Evolutionary conservation across 2,113 vertebrate genomes (phyloP).

Genomic region (Etheostoma cragini): DNA sequence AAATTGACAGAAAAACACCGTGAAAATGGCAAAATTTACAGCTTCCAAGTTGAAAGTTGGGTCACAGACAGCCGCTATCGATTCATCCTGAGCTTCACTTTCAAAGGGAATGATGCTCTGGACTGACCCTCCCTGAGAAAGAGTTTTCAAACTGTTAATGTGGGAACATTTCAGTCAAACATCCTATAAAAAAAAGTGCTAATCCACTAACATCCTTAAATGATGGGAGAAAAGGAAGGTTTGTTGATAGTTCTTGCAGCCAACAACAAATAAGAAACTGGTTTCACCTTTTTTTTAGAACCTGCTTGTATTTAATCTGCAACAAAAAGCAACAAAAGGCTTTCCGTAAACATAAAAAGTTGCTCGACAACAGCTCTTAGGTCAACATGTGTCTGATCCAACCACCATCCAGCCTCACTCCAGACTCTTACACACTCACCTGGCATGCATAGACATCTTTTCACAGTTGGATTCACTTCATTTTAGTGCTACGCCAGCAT

Average conservation of each 20-base stretch:
- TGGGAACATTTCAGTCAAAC: too few relatives aligned
- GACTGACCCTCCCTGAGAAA: too few relatives aligned
- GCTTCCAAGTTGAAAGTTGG: not conserved
- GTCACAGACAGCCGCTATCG: not conserved
- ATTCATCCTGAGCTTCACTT: too few relatives aligned
- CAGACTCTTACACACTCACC: conserved; percentile 24
- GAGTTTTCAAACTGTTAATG: too few relatives aligned
- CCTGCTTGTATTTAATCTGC: not conserved
- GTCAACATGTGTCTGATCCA: conserved; percentile 16
- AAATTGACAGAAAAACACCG: not conserved
- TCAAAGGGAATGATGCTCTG: too few relatives aligned
- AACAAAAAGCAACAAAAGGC: not conserved
- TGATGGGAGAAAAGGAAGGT: too few relatives aligned
- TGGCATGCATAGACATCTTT: conserved; percentile 44
- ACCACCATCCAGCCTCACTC: conserved; percentile 15
- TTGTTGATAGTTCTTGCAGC: too few relatives aligned
- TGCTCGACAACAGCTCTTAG: conserved; percentile 4
- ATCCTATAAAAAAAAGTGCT: too few relatives aligned
- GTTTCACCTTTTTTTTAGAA: not conserved
- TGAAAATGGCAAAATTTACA: not conserved
- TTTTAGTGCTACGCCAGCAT: conserved; percentile 47
- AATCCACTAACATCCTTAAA: too few relatives aligned
- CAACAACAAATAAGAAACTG: too few relatives aligned
- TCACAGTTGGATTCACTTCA: conserved; percentile 62
- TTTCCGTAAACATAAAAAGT: not conserved